Conservation (phyloP, 2,113 vertebrate species). For the Castor canadensis region DNA sequence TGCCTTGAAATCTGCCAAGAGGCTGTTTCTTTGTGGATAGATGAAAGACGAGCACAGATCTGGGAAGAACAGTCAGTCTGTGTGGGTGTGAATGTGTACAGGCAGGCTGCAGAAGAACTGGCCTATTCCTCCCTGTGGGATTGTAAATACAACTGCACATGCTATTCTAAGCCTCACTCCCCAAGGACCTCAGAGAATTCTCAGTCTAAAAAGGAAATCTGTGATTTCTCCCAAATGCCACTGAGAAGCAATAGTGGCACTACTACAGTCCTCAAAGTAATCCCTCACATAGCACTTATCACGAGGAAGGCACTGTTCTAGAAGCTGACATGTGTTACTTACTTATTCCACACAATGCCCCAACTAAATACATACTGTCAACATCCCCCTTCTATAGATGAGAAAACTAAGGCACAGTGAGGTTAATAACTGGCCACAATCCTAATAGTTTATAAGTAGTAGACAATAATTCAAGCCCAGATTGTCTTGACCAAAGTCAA, state of each 20-base stretch:
- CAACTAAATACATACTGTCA: background rate
- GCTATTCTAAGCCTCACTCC: background rate
- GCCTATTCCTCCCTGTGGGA: background rate
- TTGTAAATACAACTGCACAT: background rate
- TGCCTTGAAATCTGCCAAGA: background rate
- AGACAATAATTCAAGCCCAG: background rate
- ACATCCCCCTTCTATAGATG: background rate
- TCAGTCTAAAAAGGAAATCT: background rate
- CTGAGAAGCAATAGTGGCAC: background rate
- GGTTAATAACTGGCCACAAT: background rate
- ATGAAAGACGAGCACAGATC: background rate
- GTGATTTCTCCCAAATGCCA: background rate
- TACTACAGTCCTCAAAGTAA: background rate
- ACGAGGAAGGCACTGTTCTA: background rate
- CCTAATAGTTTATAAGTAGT: background rate
- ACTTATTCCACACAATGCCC: constrained; percentile 10
- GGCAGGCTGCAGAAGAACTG: background rate
- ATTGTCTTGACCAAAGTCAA: background rate
- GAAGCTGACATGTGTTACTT: background rate
- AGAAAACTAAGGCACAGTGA: background rate
- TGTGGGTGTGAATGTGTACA: background rate
- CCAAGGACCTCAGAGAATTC: constrained; percentile 24
- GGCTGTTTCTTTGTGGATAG: background rate
- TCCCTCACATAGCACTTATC: background rate
- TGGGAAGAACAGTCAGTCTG: background rate